Evolutionary conservation across 2,113 vertebrate species (phyloP).

Genomic region (Etia nguti): DNA sequence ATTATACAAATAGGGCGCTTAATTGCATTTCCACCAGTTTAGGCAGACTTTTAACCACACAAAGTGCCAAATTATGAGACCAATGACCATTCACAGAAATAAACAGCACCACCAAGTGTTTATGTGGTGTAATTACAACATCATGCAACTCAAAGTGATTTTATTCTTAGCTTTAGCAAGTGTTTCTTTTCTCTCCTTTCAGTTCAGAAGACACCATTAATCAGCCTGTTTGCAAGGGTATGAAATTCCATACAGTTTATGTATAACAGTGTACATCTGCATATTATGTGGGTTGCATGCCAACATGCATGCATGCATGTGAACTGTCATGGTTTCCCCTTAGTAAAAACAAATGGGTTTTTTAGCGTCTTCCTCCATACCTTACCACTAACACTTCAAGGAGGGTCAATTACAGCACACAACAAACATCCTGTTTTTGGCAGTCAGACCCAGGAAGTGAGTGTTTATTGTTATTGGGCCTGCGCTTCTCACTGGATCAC

Average conservation of each 20-base stretch:
- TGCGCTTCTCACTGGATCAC: conserved; percentile 49
- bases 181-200: neutral
- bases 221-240: neutral
- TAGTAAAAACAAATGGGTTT: conserved; percentile 70
- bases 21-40: neutral
- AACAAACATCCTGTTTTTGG: conserved; percentile 77
- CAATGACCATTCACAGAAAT: neutral
- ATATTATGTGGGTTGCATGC: neutral
- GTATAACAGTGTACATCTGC: neutral
- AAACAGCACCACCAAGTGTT: conserved; percentile 44
- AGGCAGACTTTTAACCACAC: neutral
- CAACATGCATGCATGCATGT: conserved; percentile 5
- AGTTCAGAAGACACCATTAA: conserved; percentile 4
- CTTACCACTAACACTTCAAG: conserved; percentile 70
- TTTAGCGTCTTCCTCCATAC: conserved; percentile 54
- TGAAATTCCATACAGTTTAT: neutral
- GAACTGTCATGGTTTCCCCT: conserved; percentile 29
- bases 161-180: neutral
- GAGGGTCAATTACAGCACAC: conserved; percentile 73
- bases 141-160: neutral
- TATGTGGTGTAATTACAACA: conserved; percentile 1
- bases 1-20: neutral
- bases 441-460: conserved; percentile 59
- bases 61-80: neutral
- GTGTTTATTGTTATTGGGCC: conserved; percentile 75